Evolutionary conservation across 2,113 vertebrate genomes (phyloP).

Genomic region (Nematolebias whitei): DNA sequence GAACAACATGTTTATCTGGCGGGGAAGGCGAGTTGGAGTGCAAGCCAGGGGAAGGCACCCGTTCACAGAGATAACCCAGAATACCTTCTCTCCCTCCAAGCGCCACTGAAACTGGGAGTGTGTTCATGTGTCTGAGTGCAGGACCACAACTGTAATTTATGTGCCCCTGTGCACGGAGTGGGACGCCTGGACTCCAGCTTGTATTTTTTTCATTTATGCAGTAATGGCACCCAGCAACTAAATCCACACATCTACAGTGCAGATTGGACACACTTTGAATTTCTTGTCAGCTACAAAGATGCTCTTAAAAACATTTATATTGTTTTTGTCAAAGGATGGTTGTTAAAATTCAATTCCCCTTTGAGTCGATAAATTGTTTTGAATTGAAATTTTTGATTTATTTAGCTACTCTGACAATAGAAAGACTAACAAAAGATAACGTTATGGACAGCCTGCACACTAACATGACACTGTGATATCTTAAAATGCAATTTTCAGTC

Average conservation of each 20-base stretch:
- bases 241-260: slow-evolving; percentile 21
- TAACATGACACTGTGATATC: neutral
- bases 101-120: slow-evolving; percentile 31
- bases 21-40: slow-evolving; percentile 41
- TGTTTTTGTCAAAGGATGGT: slow-evolving; percentile 6
- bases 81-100: slow-evolving; percentile 48
- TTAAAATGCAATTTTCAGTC: too few species aligned
- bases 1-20: slow-evolving; percentile 73
- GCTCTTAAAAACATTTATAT: neutral
- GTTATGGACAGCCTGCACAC: neutral
- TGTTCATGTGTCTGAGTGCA: slow-evolving; percentile 49
- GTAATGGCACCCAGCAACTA: slow-evolving; percentile 40
- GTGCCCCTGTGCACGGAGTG: slow-evolving; percentile 31
- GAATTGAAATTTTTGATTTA: neutral
- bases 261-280: slow-evolving; percentile 37
- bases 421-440: slow-evolving; percentile 9
- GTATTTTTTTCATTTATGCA: slow-evolving; percentile 27
- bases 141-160: slow-evolving; percentile 60
- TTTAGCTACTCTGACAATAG: neutral
- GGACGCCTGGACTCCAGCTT: slow-evolving; percentile 20
- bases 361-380: neutral
- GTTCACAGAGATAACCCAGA: slow-evolving; percentile 63
- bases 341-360: neutral
- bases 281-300: slow-evolving; percentile 7
- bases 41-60: slow-evolving; percentile 55